Evolutionary conservation across 2,113 vertebrate genomes (phyloP).

Genomic region (Phycodurus eques): DNA sequence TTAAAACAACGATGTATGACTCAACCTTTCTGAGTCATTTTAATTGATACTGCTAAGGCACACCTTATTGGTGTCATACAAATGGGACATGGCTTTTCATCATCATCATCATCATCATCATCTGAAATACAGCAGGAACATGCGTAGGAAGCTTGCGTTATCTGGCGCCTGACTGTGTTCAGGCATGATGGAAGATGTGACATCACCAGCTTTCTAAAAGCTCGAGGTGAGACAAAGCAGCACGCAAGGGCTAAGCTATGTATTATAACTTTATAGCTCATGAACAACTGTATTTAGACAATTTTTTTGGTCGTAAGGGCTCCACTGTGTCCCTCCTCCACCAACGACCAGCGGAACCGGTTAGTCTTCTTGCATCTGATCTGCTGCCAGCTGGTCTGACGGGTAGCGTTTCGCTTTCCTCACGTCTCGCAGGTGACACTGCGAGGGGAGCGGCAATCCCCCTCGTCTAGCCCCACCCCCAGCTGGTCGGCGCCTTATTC

Average conservation of each 20-base stretch:
- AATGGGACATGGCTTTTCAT: neutral
- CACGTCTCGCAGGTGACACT: conserved; percentile 36
- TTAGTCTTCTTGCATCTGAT: conserved; percentile 34
- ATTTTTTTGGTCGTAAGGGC: neutral
- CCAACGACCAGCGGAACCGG: conserved; percentile 51
- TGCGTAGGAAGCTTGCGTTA: neutral
- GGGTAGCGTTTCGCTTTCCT: conserved; percentile 42
- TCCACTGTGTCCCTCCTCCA: neutral
- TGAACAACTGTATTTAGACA: neutral
- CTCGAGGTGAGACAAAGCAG: neutral
- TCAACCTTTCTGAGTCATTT: neutral
- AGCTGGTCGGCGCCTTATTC: neutral
- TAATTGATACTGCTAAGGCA: neutral
- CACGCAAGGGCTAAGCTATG: neutral
- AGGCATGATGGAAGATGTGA: neutral
- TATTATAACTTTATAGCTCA: neutral
- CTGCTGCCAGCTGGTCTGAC: conserved; percentile 53
- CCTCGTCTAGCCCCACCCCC: neutral
- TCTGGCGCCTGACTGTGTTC: neutral
- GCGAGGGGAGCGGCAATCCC: conserved; percentile 27
- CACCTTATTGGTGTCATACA: neutral
- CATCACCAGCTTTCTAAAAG: neutral
- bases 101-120: neutral
- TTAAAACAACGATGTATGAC: neutral
- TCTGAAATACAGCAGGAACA: neutral